These are phyloP conservation scores for Drosophila cracens DNA, from an alignment of 2,888 invertebrate species.

Conservation along the genomic window DNA sequence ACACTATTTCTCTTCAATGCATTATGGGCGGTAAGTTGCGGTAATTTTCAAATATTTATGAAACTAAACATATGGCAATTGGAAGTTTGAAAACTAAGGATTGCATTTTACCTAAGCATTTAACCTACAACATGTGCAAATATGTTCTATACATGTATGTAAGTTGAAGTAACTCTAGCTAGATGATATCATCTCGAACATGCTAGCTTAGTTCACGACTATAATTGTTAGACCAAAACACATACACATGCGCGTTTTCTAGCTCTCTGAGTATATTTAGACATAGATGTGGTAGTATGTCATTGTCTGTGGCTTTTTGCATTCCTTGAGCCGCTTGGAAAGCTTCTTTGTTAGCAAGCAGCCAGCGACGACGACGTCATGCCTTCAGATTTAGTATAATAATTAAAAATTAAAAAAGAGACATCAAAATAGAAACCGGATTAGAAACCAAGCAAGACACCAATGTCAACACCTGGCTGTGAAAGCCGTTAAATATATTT, in stretches of 20 bases:
- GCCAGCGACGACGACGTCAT: slow-evolving; percentile 62
- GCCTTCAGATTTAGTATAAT: slow-evolving; percentile 60
- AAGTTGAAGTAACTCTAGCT: slow-evolving; percentile 21
- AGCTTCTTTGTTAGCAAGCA: slow-evolving; percentile 58
- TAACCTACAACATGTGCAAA: slow-evolving; percentile 10
- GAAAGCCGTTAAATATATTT: slow-evolving; percentile 34
- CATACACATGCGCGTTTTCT: slow-evolving; percentile 14
- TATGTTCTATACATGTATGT: slow-evolving; percentile 1
- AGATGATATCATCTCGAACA: slow-evolving; percentile 79
- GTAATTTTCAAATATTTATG: slow-evolving; percentile 10
- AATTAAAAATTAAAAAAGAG: slow-evolving; percentile 42
- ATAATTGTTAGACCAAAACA: slow-evolving; percentile 40
- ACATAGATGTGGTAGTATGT: slow-evolving; percentile 18
- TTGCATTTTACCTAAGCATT: slow-evolving; percentile 4
- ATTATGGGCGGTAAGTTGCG: slow-evolving; percentile 81
- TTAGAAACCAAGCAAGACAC: slow-evolving; percentile 48
- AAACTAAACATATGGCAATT: slow-evolving; percentile 49
- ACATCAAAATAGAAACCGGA: slow-evolving; percentile 57
- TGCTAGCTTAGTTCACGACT: slow-evolving; percentile 66
- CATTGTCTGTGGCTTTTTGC: slow-evolving; percentile 63
- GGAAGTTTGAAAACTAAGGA: not conserved
- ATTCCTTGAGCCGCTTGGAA: slow-evolving; percentile 55
- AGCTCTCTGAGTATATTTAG: not conserved
- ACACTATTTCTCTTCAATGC: slow-evolving; percentile 77
- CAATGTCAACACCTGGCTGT: slow-evolving; percentile 49